phyloP scores from a whole-genome alignment of 2,797 vertebrate genomes.

The Falco concolor region DNA sequence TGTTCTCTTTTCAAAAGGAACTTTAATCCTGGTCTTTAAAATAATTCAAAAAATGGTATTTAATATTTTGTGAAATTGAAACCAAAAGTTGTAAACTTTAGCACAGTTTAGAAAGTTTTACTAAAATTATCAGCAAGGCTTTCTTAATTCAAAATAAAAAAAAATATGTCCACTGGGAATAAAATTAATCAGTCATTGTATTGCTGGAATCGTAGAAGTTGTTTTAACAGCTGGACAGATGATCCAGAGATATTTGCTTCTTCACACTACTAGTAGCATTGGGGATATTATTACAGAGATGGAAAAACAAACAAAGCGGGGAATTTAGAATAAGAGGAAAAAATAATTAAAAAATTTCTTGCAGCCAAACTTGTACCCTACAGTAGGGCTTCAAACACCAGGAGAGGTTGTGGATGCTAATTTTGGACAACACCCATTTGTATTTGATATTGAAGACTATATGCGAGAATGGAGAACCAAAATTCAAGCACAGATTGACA shows the following conservation, averaged over 20 bases:
- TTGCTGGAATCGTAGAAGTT: background rate
- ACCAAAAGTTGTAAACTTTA: background rate
- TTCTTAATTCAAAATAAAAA: background rate
- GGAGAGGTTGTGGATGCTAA: constrained; percentile 85
- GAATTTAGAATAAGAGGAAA: background rate
- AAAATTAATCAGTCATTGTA: background rate
- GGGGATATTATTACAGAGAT: background rate
- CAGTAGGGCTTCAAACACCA: constrained; percentile 83
- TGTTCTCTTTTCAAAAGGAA: constrained; percentile 5
- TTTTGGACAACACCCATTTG: constrained; percentile 83
- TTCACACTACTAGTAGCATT: background rate
- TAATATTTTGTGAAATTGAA: background rate
- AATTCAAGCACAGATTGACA: constrained; percentile 82
- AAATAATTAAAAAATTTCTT: constrained; percentile 64
- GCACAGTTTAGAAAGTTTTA: background rate
- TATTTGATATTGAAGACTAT: constrained; percentile 84
- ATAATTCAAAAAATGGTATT: background rate
- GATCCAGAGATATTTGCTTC: background rate
- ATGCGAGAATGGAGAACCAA: constrained; percentile 84
- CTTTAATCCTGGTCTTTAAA: background rate
- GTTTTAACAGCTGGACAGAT: background rate
- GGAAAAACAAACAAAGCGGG: background rate
- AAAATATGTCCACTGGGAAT: background rate
- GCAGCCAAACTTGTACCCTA: constrained; percentile 83
- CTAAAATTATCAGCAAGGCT: background rate